Evolutionary conservation across 2,113 vertebrate species (phyloP), one percentile per base, ranked within the genome.

Genomic region (Canis aureus): DNA sequence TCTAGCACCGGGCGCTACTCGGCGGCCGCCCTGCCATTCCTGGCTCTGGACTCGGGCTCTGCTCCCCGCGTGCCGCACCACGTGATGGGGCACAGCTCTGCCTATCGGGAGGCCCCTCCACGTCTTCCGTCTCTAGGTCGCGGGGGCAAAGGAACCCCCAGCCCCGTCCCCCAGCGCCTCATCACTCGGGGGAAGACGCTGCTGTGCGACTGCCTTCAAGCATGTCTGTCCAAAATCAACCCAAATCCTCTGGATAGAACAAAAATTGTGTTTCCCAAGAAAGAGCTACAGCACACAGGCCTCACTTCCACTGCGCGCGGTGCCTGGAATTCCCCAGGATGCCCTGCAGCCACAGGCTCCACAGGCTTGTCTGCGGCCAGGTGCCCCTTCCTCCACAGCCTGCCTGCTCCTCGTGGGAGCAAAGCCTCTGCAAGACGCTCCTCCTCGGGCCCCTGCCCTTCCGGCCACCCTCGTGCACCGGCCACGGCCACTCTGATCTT

Each of bases 121-220:
- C 3, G 9, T 10, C 29, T 11, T 13, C 8, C 3, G 16, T 11
- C 11, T 5, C 57, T 3, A 51, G 71, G 69, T 16, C 1, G 9
- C 22, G 3, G 9, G 0, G 25, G 67, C 25, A 76, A 16, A 22
- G 10, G 13, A 59, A n/a, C 13, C 59, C 22, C n/a, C 12, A 5
- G 66, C 12, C 29, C 16, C 4, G 22, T 5, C 19, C 27, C 17
- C 32, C 15, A 11, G 3, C 1, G 15, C 16, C 66, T 53, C 17
- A 1, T 0, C 19, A 7, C 10, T 9, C 0, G 0, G 11, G 49
- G 4, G 0, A 51, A n/a, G 11, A 20, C 11, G 55, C 17, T 13
- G 3, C 19, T 15, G 0, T 23, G 0, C 35, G 27, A 67, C 0
- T 13, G 35, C 51, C 12, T 76, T 11, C 16, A 19, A 4, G 11